Conservation (phyloP, 1,140 invertebrate genomes). For the Piezodorus guildinii region DNA sequence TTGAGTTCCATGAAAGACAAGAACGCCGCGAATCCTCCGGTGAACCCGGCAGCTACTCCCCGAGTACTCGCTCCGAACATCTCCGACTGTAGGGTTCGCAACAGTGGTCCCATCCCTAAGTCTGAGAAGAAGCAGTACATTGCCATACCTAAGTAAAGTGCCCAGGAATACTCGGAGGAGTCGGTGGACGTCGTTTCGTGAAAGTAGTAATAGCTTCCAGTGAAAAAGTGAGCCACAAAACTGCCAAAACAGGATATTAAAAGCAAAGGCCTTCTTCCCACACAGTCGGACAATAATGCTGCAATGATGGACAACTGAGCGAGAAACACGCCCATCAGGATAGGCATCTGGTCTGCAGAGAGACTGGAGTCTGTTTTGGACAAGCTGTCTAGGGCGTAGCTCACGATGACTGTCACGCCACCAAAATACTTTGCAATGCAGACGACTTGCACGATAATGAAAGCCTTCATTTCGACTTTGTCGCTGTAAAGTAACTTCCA, state of each 20-base stretch:
- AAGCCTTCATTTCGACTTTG: conserved; percentile 22
- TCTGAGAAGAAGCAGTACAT: conserved; percentile 15
- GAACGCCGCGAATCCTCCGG: background rate
- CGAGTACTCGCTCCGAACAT: conserved; percentile 24
- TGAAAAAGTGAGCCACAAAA: conserved; percentile 16
- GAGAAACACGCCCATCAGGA: conserved; percentile 28
- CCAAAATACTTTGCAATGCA: conserved; percentile 26
- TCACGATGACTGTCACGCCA: conserved; percentile 27
- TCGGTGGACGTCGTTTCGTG: background rate
- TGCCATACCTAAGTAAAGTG: background rate
- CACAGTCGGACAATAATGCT: conserved; percentile 37
- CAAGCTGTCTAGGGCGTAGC: conserved; percentile 28
- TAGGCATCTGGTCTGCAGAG: conserved; percentile 24
- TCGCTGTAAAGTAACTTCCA: conserved; percentile 24
- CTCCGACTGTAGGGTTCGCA: conserved; percentile 27
- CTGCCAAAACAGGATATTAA: background rate
- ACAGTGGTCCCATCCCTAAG: conserved; percentile 25
- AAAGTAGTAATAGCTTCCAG: conserved; percentile 21
- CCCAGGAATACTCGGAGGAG: background rate
- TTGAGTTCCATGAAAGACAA: no score
- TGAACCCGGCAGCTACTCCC: conserved; percentile 20
- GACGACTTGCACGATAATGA: conserved; percentile 28
- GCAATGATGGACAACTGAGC: conserved; percentile 36
- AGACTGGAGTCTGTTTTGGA: background rate
- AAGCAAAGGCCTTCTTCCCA: conserved; percentile 36